phyloP scores from a whole-genome alignment of 2,797 vertebrate species.

The Harpagifer antarcticus region DNA sequence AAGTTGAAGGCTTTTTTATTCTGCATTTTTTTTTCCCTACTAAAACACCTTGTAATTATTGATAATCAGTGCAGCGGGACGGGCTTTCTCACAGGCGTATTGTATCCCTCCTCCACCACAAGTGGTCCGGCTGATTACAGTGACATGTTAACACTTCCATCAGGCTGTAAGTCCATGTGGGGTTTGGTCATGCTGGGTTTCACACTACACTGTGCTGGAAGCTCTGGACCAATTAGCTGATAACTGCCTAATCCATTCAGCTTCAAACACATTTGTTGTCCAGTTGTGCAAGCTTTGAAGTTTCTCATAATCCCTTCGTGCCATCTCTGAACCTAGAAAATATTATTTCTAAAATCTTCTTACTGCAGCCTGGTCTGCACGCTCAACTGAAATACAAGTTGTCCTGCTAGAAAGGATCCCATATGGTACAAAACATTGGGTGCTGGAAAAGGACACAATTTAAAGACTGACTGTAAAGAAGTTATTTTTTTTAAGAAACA shows the following conservation, averaged over 20 bases:
- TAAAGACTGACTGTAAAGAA: too few species aligned
- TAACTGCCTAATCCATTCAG: constrained; percentile 85
- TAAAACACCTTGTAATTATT: constrained; percentile 51
- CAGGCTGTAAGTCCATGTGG: constrained; percentile 60
- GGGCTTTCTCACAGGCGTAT: constrained; percentile 50
- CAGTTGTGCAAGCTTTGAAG: constrained; percentile 83
- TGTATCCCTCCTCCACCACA: constrained; percentile 51
- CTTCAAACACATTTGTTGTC: constrained; percentile 86
- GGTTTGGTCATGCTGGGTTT: constrained; percentile 73
- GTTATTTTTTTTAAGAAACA: too few species aligned
- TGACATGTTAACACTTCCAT: constrained; percentile 49
- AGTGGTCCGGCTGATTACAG: constrained; percentile 60
- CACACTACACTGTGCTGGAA: constrained; percentile 71
- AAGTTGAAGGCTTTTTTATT: constrained; percentile 46
- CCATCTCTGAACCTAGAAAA: constrained; percentile 70
- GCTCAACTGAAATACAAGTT: constrained; percentile 71
- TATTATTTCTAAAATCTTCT: constrained; percentile 54
- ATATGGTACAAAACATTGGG: too few species aligned
- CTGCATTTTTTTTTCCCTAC: constrained; percentile 31
- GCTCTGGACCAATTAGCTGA: constrained; percentile 82
- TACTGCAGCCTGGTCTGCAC: constrained; percentile 66
- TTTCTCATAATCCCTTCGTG: constrained; percentile 76
- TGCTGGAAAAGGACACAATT: too few species aligned
- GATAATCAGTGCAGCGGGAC: constrained; percentile 55
- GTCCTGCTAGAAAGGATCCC: constrained; percentile 49